Percentiles rank a stretch among this genome's conserved stretches.
These are phyloP conservation scores for Leucoma salicis DNA, from an alignment of 2,888 invertebrate genomes.

Conservation along the genomic window DNA sequence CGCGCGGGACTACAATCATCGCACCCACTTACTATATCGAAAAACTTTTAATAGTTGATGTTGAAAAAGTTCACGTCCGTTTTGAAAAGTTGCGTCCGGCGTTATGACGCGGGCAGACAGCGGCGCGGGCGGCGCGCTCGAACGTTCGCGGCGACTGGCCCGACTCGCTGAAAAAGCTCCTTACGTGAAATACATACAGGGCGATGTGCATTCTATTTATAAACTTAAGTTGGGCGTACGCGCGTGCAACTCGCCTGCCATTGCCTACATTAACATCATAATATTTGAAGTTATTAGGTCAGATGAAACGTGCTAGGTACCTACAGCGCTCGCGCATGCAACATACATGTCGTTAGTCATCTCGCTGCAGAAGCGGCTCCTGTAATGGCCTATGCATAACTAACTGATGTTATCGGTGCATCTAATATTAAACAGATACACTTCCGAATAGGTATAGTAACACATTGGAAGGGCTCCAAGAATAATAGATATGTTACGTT, in stretches of 20 bases:
- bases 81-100: conserved; percentile 50
- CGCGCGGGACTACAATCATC: too few relatives aligned
- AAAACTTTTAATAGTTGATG: conserved; percentile 34
- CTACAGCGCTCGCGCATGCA: conserved; percentile 31
- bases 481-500: conserved; percentile 54
- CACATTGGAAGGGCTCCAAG: conserved; percentile 64
- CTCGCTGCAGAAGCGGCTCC: conserved; percentile 4
- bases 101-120: conserved; percentile 40
- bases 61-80: conserved; percentile 46
- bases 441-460: conserved; percentile 37
- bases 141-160: conserved; percentile 66
- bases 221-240: conserved; percentile 71
- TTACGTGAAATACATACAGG: conserved; percentile 69
- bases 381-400: background rate
- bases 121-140: conserved; percentile 66
- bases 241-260: conserved; percentile 56
- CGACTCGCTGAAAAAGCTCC: conserved; percentile 69
- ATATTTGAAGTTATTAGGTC: conserved; percentile 74
- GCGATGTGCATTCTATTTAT: conserved; percentile 78
- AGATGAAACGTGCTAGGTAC: conserved; percentile 61
- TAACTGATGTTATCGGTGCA: conserved; percentile 14
- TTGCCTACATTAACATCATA: conserved; percentile 66
- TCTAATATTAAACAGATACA: conserved; percentile 35
- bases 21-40: conserved; percentile 25
- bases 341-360: conserved; percentile 27